A percentile compares a stretch with the other conserved stretches of the same genome.
phyloP scores from a whole-genome alignment of 2,888 invertebrate species.

The Crossocerus cetratus region DNA sequence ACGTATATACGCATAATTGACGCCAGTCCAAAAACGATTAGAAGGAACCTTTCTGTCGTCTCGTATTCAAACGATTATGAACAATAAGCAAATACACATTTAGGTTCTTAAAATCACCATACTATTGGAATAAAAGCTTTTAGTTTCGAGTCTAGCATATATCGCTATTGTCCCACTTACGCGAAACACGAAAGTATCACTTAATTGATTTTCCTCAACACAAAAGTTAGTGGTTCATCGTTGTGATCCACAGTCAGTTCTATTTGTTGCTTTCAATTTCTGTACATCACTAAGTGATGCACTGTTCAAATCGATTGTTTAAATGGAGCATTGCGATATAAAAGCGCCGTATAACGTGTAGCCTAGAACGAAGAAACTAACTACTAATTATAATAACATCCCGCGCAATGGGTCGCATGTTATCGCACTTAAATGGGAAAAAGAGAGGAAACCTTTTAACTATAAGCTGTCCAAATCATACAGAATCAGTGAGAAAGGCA shows the following conservation, averaged over 20 bases:
- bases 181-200: no score
- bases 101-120: background rate
- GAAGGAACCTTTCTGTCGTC: constrained; percentile 4
- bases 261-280: background rate
- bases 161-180: no score
- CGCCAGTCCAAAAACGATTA: constrained; percentile 15
- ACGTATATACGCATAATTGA: constrained; percentile 21
- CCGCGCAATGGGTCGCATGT: constrained; percentile 31
- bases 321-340: constrained; percentile 33
- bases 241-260: no score
- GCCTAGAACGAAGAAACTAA: constrained; percentile 49
- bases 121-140: background rate
- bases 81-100: background rate
- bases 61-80: constrained; percentile 3
- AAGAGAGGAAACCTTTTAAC: constrained; percentile 46
- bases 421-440: constrained; percentile 33
- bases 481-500: constrained; percentile 69
- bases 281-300: constrained; percentile 27
- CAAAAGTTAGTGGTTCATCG: no score
- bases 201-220: no score
- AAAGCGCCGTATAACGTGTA: constrained; percentile 55
- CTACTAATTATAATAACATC: constrained; percentile 34
- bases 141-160: no score
- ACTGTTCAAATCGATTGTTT: constrained; percentile 39
- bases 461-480: constrained; percentile 66